Conservation (phyloP, 2,113 vertebrate genomes). For the Hippocampus guttulatus region DNA sequence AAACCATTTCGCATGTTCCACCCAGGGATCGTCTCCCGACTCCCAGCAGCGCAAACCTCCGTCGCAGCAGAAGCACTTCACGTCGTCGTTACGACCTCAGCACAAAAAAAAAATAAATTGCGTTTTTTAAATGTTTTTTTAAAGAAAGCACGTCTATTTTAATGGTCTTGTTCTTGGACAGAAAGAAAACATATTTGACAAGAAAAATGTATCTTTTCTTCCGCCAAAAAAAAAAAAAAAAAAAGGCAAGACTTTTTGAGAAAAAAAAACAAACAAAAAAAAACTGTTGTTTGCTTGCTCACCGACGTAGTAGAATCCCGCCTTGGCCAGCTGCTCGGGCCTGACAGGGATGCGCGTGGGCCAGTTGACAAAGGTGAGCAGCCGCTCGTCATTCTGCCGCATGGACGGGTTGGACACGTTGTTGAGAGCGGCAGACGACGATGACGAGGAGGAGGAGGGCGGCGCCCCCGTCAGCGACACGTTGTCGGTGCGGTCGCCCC, state of each 20-base stretch:
- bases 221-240: too few relatives aligned
- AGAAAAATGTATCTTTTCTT: too few relatives aligned
- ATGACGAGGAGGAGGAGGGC: neutral
- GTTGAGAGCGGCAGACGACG: conserved; percentile 55
- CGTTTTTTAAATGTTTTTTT: too few relatives aligned
- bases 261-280: neutral
- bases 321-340: conserved; percentile 88
- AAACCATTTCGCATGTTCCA: conserved; percentile 98
- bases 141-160: too few relatives aligned
- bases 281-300: conserved; percentile 37
- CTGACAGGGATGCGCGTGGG: conserved; percentile 85
- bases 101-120: neutral
- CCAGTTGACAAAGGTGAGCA: conserved; percentile 90
- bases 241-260: too few relatives aligned
- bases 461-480: conserved; percentile 63
- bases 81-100: conserved; percentile 90
- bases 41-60: conserved; percentile 97
- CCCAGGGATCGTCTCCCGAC: conserved; percentile 95
- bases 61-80: conserved; percentile 97
- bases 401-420: conserved; percentile 89
- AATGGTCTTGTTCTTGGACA: too few relatives aligned
- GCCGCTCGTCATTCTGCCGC: conserved; percentile 83
- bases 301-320: conserved; percentile 98
- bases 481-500: conserved; percentile 74
- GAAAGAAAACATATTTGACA: too few relatives aligned